These are phyloP conservation scores for Allophyes oxyacanthae DNA, from an alignment of 2,888 invertebrate species.

Conservation along the genomic window DNA sequence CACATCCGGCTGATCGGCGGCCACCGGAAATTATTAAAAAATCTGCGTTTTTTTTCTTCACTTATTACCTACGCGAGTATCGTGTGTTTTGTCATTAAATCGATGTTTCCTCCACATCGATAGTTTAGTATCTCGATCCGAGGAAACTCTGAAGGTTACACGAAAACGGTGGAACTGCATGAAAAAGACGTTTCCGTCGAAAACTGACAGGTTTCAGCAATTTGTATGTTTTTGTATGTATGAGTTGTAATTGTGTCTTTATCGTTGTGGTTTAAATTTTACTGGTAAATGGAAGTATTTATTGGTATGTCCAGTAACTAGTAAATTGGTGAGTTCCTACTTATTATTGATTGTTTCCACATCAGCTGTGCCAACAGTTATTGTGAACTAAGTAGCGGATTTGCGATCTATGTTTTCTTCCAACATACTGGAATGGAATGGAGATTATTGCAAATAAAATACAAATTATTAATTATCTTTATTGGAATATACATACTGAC, in stretches of 20 bases:
- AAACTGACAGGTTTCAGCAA: slow-evolving; percentile 5
- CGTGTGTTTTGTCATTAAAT: slow-evolving; percentile 49
- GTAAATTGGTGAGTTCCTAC: no score
- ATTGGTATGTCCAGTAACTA: no score
- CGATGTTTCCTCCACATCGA: slow-evolving; percentile 20
- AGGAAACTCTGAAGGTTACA: slow-evolving; percentile 35
- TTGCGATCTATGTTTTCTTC: no score
- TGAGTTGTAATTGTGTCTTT: slow-evolving; percentile 5
- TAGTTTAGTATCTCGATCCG: slow-evolving; percentile 23
- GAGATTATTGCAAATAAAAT: no score
- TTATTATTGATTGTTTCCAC: no score
- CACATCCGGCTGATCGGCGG: slow-evolving; percentile 44
- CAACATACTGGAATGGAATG: no score
- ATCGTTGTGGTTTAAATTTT: background rate
- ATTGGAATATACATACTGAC: no score
- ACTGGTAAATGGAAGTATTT: no score
- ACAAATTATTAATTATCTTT: no score
- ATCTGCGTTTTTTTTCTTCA: slow-evolving; percentile 29
- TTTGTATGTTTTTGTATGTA: slow-evolving; percentile 11
- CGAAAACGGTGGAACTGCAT: slow-evolving; percentile 31
- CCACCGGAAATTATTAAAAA: slow-evolving; percentile 45
- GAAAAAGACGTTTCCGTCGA: slow-evolving; percentile 29
- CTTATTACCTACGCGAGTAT: slow-evolving; percentile 31
- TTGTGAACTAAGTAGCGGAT: no score
- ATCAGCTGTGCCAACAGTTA: no score